phyloP scores from a whole-genome alignment of 2,888 invertebrate genomes.

The Ernsta delagoae region DNA sequence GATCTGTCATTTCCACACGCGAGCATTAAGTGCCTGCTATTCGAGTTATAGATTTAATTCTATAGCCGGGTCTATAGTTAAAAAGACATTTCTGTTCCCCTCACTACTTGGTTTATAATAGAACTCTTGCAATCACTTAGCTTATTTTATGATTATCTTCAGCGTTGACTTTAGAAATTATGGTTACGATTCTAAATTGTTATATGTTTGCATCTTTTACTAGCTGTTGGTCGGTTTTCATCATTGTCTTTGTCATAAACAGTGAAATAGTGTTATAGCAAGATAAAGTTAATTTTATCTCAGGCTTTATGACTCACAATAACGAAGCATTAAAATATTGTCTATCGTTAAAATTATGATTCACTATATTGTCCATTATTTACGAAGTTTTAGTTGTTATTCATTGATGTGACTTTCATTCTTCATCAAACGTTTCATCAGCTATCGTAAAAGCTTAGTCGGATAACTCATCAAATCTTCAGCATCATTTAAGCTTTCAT shows the following conservation, averaged over 20 bases:
- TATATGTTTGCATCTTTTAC: not conserved
- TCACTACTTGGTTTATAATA: not conserved
- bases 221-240: not conserved
- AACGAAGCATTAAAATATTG: too few species aligned
- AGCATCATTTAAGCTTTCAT: too few species aligned
- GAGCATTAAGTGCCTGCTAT: constrained; percentile 33
- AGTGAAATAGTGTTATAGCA: not conserved
- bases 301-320: not conserved
- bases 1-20: constrained; percentile 37
- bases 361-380: too few species aligned
- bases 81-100: constrained; percentile 10
- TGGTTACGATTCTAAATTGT: not conserved
- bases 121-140: not conserved
- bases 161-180: not conserved
- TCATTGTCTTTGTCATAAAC: not conserved
- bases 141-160: not conserved
- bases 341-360: too few species aligned
- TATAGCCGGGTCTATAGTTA: constrained; percentile 18
- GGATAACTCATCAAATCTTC: too few species aligned
- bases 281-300: not conserved
- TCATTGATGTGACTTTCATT: too few species aligned
- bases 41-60: constrained; percentile 29
- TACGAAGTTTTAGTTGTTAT: too few species aligned
- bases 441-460: too few species aligned
- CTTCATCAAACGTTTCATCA: too few species aligned